These are phyloP conservation scores for Orthonevra nobilis DNA, from an alignment of 2,888 invertebrate species.

Conservation along the genomic window DNA sequence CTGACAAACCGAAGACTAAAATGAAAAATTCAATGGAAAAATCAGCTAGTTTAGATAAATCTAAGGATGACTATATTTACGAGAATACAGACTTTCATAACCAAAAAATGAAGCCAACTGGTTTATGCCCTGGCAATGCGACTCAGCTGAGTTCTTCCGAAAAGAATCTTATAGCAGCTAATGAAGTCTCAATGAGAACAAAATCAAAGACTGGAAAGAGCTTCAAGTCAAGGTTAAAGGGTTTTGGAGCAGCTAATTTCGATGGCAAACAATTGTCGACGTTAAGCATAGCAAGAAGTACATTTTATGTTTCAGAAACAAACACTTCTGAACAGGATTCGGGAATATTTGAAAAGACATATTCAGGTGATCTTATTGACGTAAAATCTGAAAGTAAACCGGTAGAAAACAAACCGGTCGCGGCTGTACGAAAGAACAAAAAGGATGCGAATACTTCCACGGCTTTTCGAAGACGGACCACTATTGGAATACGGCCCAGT, in stretches of 20 bases:
- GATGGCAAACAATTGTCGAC: constrained; percentile 78
- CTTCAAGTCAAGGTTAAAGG: constrained; percentile 83
- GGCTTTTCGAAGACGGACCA: constrained; percentile 76
- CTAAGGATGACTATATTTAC: constrained; percentile 72
- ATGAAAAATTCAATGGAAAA: constrained; percentile 55
- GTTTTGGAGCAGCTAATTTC: constrained; percentile 79
- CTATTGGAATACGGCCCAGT: constrained; percentile 78
- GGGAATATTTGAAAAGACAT: constrained; percentile 81
- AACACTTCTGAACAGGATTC: constrained; percentile 83
- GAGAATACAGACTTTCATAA: constrained; percentile 75
- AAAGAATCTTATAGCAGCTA: constrained; percentile 78
- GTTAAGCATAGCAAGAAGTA: constrained; percentile 84
- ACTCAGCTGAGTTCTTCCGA: constrained; percentile 77
- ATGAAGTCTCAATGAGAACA: constrained; percentile 75
- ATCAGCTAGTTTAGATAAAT: constrained; percentile 15
- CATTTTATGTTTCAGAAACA: constrained; percentile 86
- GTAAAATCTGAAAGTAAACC: constrained; percentile 61
- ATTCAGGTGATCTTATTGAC: constrained; percentile 72
- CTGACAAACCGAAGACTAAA: constrained; percentile 45
- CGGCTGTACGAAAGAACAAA: constrained; percentile 78
- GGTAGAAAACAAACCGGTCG: constrained; percentile 74
- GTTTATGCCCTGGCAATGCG: constrained; percentile 22
- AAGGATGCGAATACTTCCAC: constrained; percentile 74
- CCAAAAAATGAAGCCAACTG: constrained; percentile 68
- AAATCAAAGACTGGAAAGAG: constrained; percentile 81